These are phyloP conservation scores for Acrocephalus arundinaceus DNA, from an alignment of 2,113 vertebrate genomes.

Conservation along the genomic window DNA sequence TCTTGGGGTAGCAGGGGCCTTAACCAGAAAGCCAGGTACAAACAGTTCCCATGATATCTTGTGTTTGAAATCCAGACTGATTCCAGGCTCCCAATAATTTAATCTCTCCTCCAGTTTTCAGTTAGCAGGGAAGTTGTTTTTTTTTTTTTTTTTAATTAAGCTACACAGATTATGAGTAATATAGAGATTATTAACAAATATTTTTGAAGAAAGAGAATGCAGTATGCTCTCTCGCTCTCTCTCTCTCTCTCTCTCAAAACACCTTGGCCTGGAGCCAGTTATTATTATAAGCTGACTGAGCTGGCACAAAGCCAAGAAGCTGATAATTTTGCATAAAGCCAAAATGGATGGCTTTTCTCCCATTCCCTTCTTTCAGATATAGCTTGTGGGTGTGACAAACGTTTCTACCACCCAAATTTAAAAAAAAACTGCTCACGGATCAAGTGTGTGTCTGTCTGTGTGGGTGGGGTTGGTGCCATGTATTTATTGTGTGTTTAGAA, in stretches of 20 bases:
- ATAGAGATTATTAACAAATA: conserved; percentile 64
- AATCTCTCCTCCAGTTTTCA: conserved; percentile 7
- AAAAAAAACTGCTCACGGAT: neutral
- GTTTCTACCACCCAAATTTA: neutral
- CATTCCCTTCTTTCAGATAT: neutral
- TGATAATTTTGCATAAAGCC: conserved; percentile 62
- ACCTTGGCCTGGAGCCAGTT: conserved; percentile 66
- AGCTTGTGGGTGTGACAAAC: neutral
- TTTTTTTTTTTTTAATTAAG: conserved; percentile 58
- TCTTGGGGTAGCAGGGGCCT: neutral
- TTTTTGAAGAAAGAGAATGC: conserved; percentile 35
- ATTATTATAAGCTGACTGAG: conserved; percentile 70
- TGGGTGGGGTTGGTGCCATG: neutral
- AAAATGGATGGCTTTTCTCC: conserved; percentile 63
- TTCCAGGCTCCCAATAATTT: neutral
- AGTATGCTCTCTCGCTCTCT: neutral
- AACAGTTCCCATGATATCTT: neutral
- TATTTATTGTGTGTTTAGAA: conserved; percentile 41
- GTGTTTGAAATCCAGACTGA: neutral
- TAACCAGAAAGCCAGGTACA: neutral
- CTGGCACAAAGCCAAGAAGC: conserved; percentile 67
- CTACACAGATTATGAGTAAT: conserved; percentile 42
- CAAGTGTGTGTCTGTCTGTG: neutral
- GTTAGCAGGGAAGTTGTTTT: conserved; percentile 25
- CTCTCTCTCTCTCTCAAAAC: conserved; percentile 53